These are phyloP conservation scores for Chironomus tepperi DNA, from an alignment of 1,140 invertebrate genomes.

Conservation along the genomic window DNA sequence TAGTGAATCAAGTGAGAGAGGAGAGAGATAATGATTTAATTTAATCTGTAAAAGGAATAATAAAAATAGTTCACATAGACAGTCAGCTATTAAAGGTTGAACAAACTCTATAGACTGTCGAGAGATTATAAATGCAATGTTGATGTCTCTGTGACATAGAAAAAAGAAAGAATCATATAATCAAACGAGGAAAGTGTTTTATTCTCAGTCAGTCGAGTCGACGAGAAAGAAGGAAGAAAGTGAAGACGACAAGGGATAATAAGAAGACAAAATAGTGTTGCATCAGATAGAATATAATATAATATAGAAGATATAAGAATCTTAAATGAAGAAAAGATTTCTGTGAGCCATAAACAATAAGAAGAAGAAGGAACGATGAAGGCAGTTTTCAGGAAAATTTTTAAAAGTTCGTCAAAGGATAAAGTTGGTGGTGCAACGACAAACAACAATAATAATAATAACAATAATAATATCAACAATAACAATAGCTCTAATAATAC, in stretches of 20 bases:
- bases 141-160: conserved; percentile 1
- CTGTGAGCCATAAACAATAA: no score
- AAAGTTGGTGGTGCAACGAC: conserved; percentile 45
- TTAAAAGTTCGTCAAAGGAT: conserved; percentile 58
- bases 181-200: not conserved
- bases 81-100: not conserved
- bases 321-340: not conserved
- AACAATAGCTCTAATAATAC: conserved; percentile 36
- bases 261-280: no score
- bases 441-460: conserved; percentile 29
- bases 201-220: not conserved
- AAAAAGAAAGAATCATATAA: no score
- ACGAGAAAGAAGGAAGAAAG: not conserved
- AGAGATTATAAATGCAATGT: not conserved
- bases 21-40: no score
- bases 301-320: not conserved
- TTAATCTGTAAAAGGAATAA: not conserved
- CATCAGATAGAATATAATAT: not conserved
- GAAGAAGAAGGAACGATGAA: not conserved
- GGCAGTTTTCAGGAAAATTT: conserved; percentile 65
- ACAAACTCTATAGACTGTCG: not conserved
- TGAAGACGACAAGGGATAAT: not conserved
- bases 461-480: conserved; percentile 26
- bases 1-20: not conserved
- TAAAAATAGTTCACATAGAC: not conserved